Evolutionary conservation across 2,797 vertebrate genomes (phyloP).

Genomic region (Falco cherrug): DNA sequence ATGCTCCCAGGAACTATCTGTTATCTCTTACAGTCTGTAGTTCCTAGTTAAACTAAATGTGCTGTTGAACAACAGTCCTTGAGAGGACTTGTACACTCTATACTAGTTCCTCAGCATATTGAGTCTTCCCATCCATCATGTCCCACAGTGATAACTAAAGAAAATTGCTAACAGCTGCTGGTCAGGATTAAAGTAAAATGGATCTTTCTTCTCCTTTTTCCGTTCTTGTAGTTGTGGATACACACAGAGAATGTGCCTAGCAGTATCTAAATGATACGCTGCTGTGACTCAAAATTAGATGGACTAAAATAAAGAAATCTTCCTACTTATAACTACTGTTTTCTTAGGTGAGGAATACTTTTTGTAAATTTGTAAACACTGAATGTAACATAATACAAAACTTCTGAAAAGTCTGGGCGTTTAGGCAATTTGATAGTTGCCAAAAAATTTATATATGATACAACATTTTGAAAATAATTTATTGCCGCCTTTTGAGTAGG

Average conservation of each 20-base stretch:
- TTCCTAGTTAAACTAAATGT: constrained; percentile 23
- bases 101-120: not conserved
- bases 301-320: not conserved
- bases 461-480: not conserved
- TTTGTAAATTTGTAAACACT: not conserved
- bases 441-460: not conserved
- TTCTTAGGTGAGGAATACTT: not conserved
- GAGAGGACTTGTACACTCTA: not conserved
- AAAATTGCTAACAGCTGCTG: constrained; percentile 57
- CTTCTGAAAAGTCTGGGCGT: not conserved
- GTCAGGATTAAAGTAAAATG: constrained; percentile 27
- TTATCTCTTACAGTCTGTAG: not conserved
- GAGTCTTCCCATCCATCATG: constrained; percentile 47
- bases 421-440: not conserved
- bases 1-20: constrained; percentile 26
- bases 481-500: not conserved
- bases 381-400: not conserved
- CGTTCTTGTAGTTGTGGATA: not conserved
- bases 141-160: constrained; percentile 45
- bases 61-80: constrained; percentile 42
- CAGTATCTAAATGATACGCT: not conserved
- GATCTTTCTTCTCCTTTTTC: constrained; percentile 6
- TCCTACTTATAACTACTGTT: not conserved
- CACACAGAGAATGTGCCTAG: not conserved
- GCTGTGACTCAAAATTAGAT: constrained; percentile 8